Percentiles rank a stretch among this genome's conserved stretches.
phyloP scores from a whole-genome alignment of 2,797 vertebrate genomes.

The Falco naumanni region DNA sequence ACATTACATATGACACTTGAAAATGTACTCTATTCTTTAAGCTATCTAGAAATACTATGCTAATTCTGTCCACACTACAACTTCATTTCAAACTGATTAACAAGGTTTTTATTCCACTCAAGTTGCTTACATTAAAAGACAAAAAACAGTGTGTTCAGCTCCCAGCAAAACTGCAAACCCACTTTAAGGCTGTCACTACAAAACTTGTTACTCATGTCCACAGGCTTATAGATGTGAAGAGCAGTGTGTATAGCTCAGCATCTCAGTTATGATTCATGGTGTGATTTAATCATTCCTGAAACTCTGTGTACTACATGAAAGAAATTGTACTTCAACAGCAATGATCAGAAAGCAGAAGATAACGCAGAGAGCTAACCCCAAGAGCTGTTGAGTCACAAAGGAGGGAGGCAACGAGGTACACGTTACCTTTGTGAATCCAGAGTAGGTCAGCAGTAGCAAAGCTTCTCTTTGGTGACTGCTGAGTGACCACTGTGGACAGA shows the following conservation, averaged over 20 bases:
- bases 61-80: background rate
- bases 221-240: background rate
- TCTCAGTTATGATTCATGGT: background rate
- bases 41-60: background rate
- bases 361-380: background rate
- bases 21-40: background rate
- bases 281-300: constrained; percentile 23
- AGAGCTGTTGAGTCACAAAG: background rate
- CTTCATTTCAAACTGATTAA: background rate
- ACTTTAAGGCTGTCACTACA: background rate
- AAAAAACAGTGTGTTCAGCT: background rate
- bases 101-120: background rate
- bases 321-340: background rate
- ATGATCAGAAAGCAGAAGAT: background rate
- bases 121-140: background rate
- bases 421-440: rapidly evolving
- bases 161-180: background rate
- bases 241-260: background rate
- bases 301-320: background rate
- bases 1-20: background rate
- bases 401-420: background rate
- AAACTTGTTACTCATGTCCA: background rate
- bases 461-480: background rate
- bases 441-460: background rate
- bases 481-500: background rate